phyloP scores from a whole-genome alignment of 2,888 invertebrate species.

The Machimus rusticus region DNA sequence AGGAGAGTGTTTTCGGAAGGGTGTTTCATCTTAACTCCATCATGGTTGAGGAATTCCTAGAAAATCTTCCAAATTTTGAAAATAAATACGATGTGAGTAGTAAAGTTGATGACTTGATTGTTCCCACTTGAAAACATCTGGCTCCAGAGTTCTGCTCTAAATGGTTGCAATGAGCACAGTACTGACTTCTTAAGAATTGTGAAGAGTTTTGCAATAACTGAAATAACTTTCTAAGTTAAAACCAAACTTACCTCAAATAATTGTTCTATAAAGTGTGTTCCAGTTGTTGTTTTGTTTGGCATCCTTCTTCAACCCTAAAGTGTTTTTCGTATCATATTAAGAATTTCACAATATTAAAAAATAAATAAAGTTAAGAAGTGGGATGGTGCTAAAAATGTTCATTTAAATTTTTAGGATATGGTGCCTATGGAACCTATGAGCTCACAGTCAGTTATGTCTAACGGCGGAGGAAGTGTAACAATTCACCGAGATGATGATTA shows the following conservation, averaged over 20 bases:
- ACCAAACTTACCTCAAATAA: background rate
- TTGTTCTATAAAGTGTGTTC: background rate
- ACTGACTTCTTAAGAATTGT: background rate
- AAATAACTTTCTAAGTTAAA: background rate
- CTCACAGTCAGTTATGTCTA: slow-evolving; percentile 55
- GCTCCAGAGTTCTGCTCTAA: background rate
- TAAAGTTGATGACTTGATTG: background rate
- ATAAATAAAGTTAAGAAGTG: background rate
- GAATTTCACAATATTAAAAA: background rate
- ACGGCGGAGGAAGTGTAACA: slow-evolving; percentile 58
- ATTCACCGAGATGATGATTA: slow-evolving; percentile 60
- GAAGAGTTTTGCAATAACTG: background rate
- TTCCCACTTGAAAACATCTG: background rate
- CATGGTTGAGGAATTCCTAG: slow-evolving; percentile 62
- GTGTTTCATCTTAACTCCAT: slow-evolving; percentile 10
- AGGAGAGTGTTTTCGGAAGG: background rate
- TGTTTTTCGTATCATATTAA: background rate
- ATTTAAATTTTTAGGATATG: slow-evolving; percentile 56
- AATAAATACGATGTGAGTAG: slow-evolving; percentile 51
- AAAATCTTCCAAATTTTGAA: slow-evolving; percentile 59
- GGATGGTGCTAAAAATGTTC: background rate
- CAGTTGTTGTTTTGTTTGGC: background rate
- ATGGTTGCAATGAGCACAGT: background rate
- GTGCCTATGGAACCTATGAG: slow-evolving; percentile 62
- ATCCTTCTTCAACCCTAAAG: background rate